These are phyloP conservation scores for Zaprionus inermis DNA, from an alignment of 1,140 invertebrate species.

Conservation along the genomic window DNA sequence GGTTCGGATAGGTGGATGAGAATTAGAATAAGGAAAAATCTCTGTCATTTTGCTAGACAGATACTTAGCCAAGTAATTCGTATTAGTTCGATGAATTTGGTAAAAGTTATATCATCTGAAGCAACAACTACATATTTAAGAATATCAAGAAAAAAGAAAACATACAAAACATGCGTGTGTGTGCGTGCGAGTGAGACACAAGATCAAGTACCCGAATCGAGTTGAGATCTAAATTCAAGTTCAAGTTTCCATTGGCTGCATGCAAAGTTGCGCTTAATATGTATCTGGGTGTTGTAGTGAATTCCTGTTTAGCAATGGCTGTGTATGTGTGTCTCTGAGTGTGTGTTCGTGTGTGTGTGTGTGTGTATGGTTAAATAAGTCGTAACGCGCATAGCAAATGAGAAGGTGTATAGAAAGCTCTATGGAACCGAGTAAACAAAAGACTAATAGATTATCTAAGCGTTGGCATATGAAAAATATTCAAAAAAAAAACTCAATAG, in stretches of 20 bases:
- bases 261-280: conserved; percentile 54
- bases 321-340: conserved; percentile 16
- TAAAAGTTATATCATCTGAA: not conserved
- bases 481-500: conserved; percentile 36
- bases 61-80: not conserved
- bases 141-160: not conserved
- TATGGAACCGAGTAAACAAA: conserved; percentile 49
- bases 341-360: conserved; percentile 12
- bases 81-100: not conserved
- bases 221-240: conserved; percentile 47
- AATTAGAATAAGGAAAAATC: not conserved
- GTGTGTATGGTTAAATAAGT: conserved; percentile 50
- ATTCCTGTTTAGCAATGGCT: not conserved
- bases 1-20: too few species aligned
- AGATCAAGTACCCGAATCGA: conserved; percentile 28
- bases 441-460: conserved; percentile 52
- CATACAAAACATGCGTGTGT: not conserved
- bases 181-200: conserved; percentile 18
- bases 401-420: conserved; percentile 51
- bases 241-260: conserved; percentile 57
- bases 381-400: conserved; percentile 73
- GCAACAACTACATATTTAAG: not conserved
- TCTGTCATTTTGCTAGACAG: too few species aligned
- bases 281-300: not conserved
- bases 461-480: conserved; percentile 48